phyloP scores from a whole-genome alignment of 2,797 vertebrate species.

The Megaceryle alcyon region DNA sequence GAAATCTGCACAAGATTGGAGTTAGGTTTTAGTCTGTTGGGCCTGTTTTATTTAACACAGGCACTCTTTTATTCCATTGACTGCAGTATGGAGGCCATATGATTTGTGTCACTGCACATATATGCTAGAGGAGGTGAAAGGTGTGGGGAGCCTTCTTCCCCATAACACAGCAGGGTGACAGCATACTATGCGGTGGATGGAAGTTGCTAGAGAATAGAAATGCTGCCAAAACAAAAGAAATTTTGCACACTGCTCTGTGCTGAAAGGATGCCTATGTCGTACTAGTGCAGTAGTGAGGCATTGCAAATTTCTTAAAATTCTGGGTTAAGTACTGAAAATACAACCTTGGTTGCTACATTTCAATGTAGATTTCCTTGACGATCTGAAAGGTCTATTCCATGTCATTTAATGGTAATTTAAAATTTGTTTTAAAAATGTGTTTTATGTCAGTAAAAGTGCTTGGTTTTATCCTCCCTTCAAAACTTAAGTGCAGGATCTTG shows the following conservation, averaged over 20 bases:
- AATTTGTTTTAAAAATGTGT: not conserved
- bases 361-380: too few relatives aligned
- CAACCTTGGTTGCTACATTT: not conserved
- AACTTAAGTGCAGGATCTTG: not conserved
- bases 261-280: not conserved
- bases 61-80: not conserved
- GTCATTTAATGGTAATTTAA: not conserved
- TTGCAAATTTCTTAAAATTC: not conserved
- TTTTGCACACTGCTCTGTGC: rapidly evolving
- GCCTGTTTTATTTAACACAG: not conserved
- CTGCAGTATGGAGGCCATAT: too few relatives aligned
- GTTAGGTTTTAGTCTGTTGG: not conserved
- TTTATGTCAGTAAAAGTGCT: not conserved
- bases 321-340: not conserved
- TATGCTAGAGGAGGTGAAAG: not conserved
- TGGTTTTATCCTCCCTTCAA: not conserved
- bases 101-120: not conserved
- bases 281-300: not conserved
- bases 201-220: not conserved
- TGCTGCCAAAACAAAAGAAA: not conserved
- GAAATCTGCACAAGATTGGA: not conserved
- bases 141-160: not conserved
- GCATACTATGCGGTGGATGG: rapidly evolving
- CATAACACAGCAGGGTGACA: not conserved
- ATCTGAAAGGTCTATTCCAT: not conserved